Evolutionary conservation across 2,888 invertebrate genomes (phyloP), one percentile per base, ranked within the genome.

Genomic region (Craniophora ligustri): DNA sequence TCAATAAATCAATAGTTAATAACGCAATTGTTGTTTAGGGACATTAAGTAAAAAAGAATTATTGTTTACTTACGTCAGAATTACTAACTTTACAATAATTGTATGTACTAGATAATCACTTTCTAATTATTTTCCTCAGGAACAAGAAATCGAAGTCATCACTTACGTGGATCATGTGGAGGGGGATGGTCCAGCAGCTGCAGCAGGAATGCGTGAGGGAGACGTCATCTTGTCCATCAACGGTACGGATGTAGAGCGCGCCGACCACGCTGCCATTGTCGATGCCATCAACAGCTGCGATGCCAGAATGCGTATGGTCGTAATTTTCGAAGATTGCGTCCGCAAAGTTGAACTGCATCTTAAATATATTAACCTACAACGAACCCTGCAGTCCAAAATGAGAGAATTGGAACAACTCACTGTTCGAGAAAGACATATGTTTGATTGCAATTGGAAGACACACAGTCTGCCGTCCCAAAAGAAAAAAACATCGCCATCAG

Each of bases 91-190:
- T 21, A 19, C 1, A 19, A 2, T 19, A 19, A 1, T 4, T 19
- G 5, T 19, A 19, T 19, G 5, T 19, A 19, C 5, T 4, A 4
- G 6, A 19, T 11, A 18, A 19, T 19, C 4, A 35, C 18, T 19
- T 10, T 2, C 11, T 32, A 44, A 15, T 38, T 7, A 36, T 14
- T 35, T 44, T 31, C 45, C 70, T 7, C 78, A 94, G 91, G 98
- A 98, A 77, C 97, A 97, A 84, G 98, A 98, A 86, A 97, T 98
- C 56, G 99, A 99, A 88, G 97, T 98, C 94, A 98, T 99, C 54
- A 99, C 99, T 0, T 99, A 99, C 84, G 98, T 99, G 36, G 99
- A 99, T 84, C 98, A 98, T 85, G 98, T 99, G 49, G 98, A 98
- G 75, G 95, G 96, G 59, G 97, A 98, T 67, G 98, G 99, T 0